Evolutionary conservation across 1,140 invertebrate genomes (phyloP), one percentile per base, ranked within the genome.

Genomic region (Triops cancriformis): DNA sequence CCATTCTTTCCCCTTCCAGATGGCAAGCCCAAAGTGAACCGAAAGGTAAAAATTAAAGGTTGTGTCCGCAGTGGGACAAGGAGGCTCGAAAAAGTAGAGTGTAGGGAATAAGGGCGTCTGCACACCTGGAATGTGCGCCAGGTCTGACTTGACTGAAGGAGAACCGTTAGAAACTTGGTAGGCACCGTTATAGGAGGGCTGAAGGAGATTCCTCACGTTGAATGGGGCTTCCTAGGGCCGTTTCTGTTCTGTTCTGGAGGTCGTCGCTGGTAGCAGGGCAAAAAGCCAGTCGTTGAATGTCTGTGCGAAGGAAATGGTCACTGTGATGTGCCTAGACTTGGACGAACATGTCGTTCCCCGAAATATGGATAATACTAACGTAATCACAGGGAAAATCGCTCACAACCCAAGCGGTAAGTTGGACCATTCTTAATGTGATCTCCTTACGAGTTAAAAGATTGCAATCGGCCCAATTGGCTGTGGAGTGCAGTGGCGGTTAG

Each of bases 321-420:
- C 51, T 64, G 51, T 64, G 51, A 64, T 64, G 51, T 64, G 51
- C 51, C 23, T 64, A 64, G 51, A 64, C 51, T 64, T 64, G 51
- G 51, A 64, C 51, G 51, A 23, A n/a, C 9, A 64, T 64, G 51
- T 37, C 2, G 31, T 64, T 64, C 51, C 51, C 23, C 14, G 23
- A 64, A 64, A 18, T 64, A 64, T 64, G 51, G 51, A 64, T 64
- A 37, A 37, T 7, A 64, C 51, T 64, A 64, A 64, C 51, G 23
- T 64, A n/a, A 64, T 64, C 23, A 64, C 51, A 18, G 10, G 23
- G 51, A 23, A 64, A 64, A 64, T 23, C 51, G 10, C 51, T 18
- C 51, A 37, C 7, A 37, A 37, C 18, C 23, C 51, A 64, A 23
- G 5, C 18, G 51, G 51, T 64, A 23, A 64, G 51, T 64, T 37